Base-by-base conservation (phyloP, 2,797 vertebrate species). In the Typhlichthys subterraneus region DNA sequence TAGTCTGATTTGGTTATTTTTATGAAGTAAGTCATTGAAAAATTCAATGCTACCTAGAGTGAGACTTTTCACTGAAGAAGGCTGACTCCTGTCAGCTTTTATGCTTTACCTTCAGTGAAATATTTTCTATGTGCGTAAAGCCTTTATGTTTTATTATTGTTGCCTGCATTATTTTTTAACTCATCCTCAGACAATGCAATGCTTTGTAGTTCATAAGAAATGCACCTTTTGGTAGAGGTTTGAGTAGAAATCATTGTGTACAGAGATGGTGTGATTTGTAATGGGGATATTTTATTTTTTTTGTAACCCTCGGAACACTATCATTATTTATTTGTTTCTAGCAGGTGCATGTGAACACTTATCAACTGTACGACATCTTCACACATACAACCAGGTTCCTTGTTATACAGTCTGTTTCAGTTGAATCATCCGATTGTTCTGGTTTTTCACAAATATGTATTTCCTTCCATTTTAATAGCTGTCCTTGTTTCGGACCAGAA, bases 171-270 rank as follows among this genome's bases (percentile, higher is more conserved):
- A 14, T 89, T 81, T 79, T 81, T 83, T 82, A 84, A 87, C 83
- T 81, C 86, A 84, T 85, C 77, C 70, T 72, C 63, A 84, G 76
- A 87, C 85, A 87, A 88, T 89, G 88, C 88, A 89, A 85, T 82
- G 87, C 85, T 89, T 85, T 87, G 76, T 88, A 88, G 85, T 84
- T 68, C 69, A 85, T 77, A 83, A 74, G 81, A 86, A 73, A 84
- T 85, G 83, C 90, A 88, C 86, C 67, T 88, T 89, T 81, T 78
- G 79, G 15, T 42, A 73, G 56, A 83, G 55, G 67, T 70, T 85
- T 72, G 70, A 74, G 73, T 83, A 70, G 73, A 81, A 67, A 69
- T 78, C 65, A 19, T 55, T 69, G 56, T 77, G 76, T 72, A 77
- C 72, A 84, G 70, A 80, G 75, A 70, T 72, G 73, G 72, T 65